Evolutionary conservation across 2,888 invertebrate genomes (phyloP), one percentile per base, ranked within the genome.

Genomic region (Schizotus pectinicornis): DNA sequence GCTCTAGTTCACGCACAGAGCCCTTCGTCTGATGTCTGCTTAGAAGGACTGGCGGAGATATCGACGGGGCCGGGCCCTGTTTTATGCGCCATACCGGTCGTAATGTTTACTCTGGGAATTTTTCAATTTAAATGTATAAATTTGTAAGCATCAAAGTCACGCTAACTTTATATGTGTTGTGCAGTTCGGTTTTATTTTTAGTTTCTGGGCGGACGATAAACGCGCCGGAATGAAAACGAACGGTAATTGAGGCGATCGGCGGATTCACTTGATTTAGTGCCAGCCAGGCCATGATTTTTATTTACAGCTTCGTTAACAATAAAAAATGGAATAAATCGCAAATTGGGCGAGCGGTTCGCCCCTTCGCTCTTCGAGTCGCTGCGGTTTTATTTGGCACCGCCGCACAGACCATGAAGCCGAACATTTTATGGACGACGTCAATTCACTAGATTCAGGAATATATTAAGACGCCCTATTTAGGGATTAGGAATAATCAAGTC

Each of bases 1-100:
- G 58, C 58, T 53, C 58, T 34, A 53, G 43, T 58, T 58, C 57
- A 57, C 57, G 42, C 52, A 52, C 46, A 47, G 12, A 47, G 35
- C 38, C 46, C 35, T 41, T 31, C 31, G 32, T 42, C 31, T 42
- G 42, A 22, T 14, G 42, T 32, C 42, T 42, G 32, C 42, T 42
- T 42, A 42, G 31, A 5, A 5, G 32, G n/a, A n/a, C 31, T 30
- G 31, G n/a, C 6, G n/a, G 14, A 31, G 31, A n/a, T 30, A 37
- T 6, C 55, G 35, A 55, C 43, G 41, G 47, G 5, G 22, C 5
- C 22, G 22, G 22, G 22, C 22, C 22, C 22, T 22, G 22, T 31
- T 42, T 42, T 7, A 11, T 42, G 30, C 32, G 30, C n/a, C n/a
- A 42, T 14, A n/a, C 12, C 32, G 7, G 31, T 7, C 42, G 12